These are phyloP conservation scores for Morpho helenor DNA, from an alignment of 2,888 invertebrate genomes.

Conservation along the genomic window DNA sequence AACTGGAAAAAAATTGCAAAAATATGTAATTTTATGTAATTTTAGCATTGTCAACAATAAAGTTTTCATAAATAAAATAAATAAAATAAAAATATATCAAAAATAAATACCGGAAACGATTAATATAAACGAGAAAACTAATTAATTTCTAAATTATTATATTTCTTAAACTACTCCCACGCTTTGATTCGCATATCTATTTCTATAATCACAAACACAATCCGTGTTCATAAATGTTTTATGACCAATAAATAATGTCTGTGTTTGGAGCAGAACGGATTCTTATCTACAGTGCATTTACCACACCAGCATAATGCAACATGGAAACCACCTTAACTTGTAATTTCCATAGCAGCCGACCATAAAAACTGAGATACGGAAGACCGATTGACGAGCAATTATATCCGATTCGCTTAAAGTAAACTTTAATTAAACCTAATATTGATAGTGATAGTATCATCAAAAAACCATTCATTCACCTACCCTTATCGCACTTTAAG, in stretches of 20 bases:
- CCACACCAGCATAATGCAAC: conserved; percentile 14
- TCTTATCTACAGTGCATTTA: conserved; percentile 16
- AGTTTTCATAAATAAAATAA: no score
- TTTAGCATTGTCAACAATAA: no score
- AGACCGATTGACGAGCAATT: conserved; percentile 8
- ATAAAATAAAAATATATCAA: no score
- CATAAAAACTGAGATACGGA: conserved; percentile 24
- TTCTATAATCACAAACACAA: conserved; percentile 13
- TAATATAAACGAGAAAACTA: neutral
- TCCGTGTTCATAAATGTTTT: conserved; percentile 16
- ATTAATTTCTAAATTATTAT: conserved; percentile 2
- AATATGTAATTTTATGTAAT: no score
- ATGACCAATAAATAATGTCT: conserved; percentile 15
- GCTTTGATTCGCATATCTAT: conserved; percentile 18
- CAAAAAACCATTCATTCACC: no score
- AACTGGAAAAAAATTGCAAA: no score
- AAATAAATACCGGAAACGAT: conserved; percentile 1
- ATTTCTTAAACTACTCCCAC: conserved; percentile 8
- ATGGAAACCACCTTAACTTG: conserved; percentile 13
- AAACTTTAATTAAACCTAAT: no score
- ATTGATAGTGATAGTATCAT: no score
- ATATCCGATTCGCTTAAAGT: no score
- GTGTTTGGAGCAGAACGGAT: conserved; percentile 25
- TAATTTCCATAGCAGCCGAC: conserved; percentile 24
- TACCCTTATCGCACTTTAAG: no score